Evolutionary conservation across 2,113 vertebrate genomes (phyloP), one percentile per base, ranked within the genome.

Genomic region (Syngnathus typhle): DNA sequence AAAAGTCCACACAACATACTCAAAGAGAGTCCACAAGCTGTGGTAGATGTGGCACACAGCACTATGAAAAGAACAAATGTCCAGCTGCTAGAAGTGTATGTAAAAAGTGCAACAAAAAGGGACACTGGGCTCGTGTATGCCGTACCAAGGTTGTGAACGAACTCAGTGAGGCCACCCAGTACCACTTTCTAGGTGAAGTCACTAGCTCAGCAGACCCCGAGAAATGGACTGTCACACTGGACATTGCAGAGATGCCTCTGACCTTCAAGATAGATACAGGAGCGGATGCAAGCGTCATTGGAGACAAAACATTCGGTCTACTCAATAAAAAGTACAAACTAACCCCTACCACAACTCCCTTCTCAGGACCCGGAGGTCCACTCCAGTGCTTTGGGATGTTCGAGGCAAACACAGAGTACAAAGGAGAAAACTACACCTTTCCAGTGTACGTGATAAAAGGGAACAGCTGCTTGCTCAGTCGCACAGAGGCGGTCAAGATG

Each of bases 401-500:
- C 47, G n/a, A 18, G n/a, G 16, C 18, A 6, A 51, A 51, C 19
- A 51, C 47, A 51, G 18, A 7, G 11, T n/a, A 8, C 18, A n/a
- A 2, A 19, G 19, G 47, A 8, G n/a, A 51, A 51, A 19, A 51
- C 6, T 51, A 51, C 47, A 51, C 18, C 2, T 51, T 51, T n/a
- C 47, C 18, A 18, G 68, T 58, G 16, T 68, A 74, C 67, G 63
- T 76, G 7, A 59, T 73, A 27, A 11, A 46, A 19, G 63, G 60
- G 0, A 70, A 21, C 15, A 64, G 47, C 4, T 64, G 52, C 18
- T 43, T 73, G 19, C 58, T 69, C 32, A 64, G 56, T 43, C 2
- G 52, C 2, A 4, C 32, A 0, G 41, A 37, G 37, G 59, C 60
- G 21, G 18, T 19, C 23, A 23, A 1, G 23, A 23, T 23, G 23